A percentile compares a stretch with the other conserved stretches of the same genome.
Conservation (phyloP, 2,113 vertebrate genomes). For the Crotalus viridis region DNA sequence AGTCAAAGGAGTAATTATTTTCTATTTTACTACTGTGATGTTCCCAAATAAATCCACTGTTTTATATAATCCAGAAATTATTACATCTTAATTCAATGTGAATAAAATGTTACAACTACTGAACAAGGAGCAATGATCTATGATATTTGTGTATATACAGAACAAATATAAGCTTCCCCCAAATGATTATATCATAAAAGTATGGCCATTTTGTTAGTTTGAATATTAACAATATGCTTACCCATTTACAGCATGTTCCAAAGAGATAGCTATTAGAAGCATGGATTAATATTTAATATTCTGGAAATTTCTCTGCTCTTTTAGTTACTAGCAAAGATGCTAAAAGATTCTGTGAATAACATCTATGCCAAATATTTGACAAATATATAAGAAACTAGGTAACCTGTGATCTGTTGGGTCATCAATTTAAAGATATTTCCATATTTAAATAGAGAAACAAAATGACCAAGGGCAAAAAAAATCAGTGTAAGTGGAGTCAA, state of each 20-base stretch:
- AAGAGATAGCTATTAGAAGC: not conserved
- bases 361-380: slow-evolving; percentile 18
- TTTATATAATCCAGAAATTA: not conserved
- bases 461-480: not conserved
- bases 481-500: not conserved
- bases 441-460: not conserved
- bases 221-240: not conserved
- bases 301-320: not conserved
- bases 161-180: not conserved
- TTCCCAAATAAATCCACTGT: not conserved
- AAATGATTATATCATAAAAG: not conserved
- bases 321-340: not conserved
- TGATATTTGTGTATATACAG: not conserved
- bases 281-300: not conserved
- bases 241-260: not conserved
- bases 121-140: not conserved
- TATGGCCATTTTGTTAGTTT: not conserved
- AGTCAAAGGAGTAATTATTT: not conserved
- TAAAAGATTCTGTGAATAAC: slow-evolving; percentile 19
- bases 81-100: not conserved
- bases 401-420: not conserved
- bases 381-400: slow-evolving; percentile 20
- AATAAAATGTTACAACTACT: not conserved
- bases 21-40: not conserved
- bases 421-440: not conserved